Evolutionary conservation across 2,888 invertebrate genomes (phyloP).

Genomic region (Drosophila incognita): DNA sequence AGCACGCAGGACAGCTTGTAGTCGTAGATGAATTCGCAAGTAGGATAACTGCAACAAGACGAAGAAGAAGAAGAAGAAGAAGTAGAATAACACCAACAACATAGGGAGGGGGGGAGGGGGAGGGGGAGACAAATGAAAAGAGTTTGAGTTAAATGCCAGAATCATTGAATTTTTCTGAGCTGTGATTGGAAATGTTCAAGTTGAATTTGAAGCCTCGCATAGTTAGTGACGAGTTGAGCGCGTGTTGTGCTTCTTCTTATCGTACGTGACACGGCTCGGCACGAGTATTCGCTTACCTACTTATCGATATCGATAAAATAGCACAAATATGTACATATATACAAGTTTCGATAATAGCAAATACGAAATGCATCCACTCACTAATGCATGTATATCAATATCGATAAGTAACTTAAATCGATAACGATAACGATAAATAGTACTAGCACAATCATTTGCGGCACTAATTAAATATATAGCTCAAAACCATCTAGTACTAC

Average conservation of each 20-base stretch:
- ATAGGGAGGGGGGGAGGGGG: not conserved
- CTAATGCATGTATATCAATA: not conserved
- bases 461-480: not conserved
- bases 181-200: not conserved
- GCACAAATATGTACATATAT: not conserved
- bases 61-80: not conserved
- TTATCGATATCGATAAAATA: not conserved
- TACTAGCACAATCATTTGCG: not conserved
- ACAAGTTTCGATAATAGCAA: not conserved
- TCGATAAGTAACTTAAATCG: not conserved
- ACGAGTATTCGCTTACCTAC: not conserved
- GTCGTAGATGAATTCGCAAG: conserved; percentile 84
- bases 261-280: conserved; percentile 1
- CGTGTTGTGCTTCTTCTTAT: not conserved
- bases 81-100: not conserved
- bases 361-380: not conserved
- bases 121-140: not conserved
- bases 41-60: conserved; percentile 76
- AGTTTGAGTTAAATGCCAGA: conserved; percentile 7
- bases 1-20: conserved; percentile 84
- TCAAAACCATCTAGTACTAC: not conserved
- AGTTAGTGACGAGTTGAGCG: not conserved
- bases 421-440: not conserved
- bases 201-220: not conserved
- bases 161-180: conserved; percentile 13